Base-by-base conservation (phyloP, 2,797 vertebrate genomes). In the Mormyrus proboscirostris region DNA sequence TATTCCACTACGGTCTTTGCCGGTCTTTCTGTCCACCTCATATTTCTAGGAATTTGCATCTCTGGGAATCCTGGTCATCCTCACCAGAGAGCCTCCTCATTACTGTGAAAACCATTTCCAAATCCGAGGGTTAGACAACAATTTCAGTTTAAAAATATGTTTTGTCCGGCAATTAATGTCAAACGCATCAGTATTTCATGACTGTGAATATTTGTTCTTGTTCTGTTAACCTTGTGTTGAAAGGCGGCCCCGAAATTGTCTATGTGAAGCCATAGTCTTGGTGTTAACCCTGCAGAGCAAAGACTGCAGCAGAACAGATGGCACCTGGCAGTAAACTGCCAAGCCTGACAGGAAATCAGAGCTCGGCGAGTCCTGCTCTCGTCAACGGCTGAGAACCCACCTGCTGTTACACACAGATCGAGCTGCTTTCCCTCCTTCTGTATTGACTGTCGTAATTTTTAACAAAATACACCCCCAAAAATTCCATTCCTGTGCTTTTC, bases 301-400 rank as follows among this genome's bases (percentile, higher is more conserved):
- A 87, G 49, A 79, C 89, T 88, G 86, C 73, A 90, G 86, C 50
- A 8, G 69, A 50, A 90, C 86, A 88, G 89, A 90, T 90, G 86
- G 86, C 89, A 79, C 86, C 53, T 88, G 69, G 53, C 33, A 62
- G 86, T 83, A 59, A 29, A 88, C 86, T 69, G 86, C 89, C 69
- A 88, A 82, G 86, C 69, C 73, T 90, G 86, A 90, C 89, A 90
- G 89, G 89, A 90, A 90, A 62, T 83, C 53, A 22, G 73, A 62
- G 73, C 86, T 38, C 79, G 49, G 85, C 55, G 29, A 29, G 38
- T 38, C 14, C 49, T 16, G 59, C 83, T 87, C 62, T 51, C 69
- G 47, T 89, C 83, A 73, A 41, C 59, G 84, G 25, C 82, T 73
- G 57, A 89, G 29, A 73, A 86, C 25, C 50, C 88, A 86, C 88